Evolutionary conservation across 2,113 vertebrate genomes (phyloP), one percentile per base, ranked within the genome.

Genomic region (Gallinago paraguaiae): DNA sequence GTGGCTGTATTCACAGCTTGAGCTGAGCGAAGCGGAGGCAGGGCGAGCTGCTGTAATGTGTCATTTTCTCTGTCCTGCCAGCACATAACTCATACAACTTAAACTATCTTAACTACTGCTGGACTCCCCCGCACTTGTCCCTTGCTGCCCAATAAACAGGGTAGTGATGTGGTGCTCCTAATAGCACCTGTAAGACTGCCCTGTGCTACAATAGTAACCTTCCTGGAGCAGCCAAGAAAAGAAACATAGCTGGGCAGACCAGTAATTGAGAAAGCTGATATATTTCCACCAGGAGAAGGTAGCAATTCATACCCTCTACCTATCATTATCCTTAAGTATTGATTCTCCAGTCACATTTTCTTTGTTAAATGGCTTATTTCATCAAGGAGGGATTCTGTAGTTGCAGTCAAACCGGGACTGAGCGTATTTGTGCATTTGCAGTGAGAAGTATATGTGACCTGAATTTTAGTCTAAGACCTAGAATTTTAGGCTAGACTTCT

Each of bases 291-390:
- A 57, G 63, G 54, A 90, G 56, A 81, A 93, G 48, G 53, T 51
- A 93, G 33, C 5, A 86, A 61, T 93, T 95, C 69, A 68, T 60
- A 86, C 39, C 41, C 45, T 96, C 60, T 86, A 37, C 70, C 71
- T 80, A 56, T 65, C 69, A 64, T 91, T 79, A 94, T 50, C 72
- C 77, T 71, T 64, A 54, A 53, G 35, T 91, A 93, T 88, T 59
- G 83, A 94, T 96, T 69, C 83, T 75, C 31, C 39, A 78, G 92
- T 71, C 82, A 78, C 50, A 85, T 85, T 94, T 96, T 89, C 88
- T 79, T 90, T 78, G 82, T 90, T 91, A 83, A 90, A 94, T 82
- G 60, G 67, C 65, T 86, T 86, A 60, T 70, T 94, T 90, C 89
- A 92, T 61, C 72, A 90, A 74, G 61, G 69, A 88, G 50, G 35